phyloP scores from a whole-genome alignment of 2,797 vertebrate genomes.

The Sparus aurata region DNA sequence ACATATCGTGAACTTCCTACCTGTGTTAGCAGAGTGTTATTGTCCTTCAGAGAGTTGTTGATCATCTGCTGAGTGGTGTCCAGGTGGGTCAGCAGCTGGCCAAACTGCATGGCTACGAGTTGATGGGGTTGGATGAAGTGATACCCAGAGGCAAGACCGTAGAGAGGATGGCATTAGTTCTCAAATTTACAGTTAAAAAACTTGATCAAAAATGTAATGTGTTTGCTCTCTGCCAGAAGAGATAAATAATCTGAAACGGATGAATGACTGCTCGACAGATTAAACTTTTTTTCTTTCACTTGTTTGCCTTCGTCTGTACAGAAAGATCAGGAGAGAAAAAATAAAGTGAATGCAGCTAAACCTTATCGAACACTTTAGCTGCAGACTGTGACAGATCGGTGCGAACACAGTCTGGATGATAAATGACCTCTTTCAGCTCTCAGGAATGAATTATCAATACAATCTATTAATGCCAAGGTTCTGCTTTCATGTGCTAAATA shows the following conservation, averaged over 20 bases:
- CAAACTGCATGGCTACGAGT: conserved; percentile 92
- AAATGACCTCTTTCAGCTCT: conserved; percentile 58
- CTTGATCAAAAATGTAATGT: neutral
- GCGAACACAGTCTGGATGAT: conserved; percentile 51
- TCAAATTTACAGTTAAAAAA: neutral
- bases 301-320: conserved; percentile 23
- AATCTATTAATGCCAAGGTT: conserved; percentile 65
- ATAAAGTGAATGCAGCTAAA: conserved; percentile 13
- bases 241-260: conserved; percentile 17
- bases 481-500: conserved; percentile 72
- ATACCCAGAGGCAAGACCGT: neutral
- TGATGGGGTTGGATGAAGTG: neutral
- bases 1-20: conserved; percentile 69
- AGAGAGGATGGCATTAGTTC: neutral
- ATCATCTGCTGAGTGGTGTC: conserved; percentile 97
- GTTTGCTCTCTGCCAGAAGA: neutral
- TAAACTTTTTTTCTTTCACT: conserved; percentile 23
- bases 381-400: conserved; percentile 64
- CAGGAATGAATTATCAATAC: conserved; percentile 62
- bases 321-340: conserved; percentile 15
- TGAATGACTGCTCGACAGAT: conserved; percentile 22
- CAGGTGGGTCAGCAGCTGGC: conserved; percentile 94
- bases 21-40: conserved; percentile 89
- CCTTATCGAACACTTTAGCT: conserved; percentile 19
- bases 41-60: conserved; percentile 92